Conservation (phyloP, 2,888 invertebrate species). For the Erebia palarica region DNA sequence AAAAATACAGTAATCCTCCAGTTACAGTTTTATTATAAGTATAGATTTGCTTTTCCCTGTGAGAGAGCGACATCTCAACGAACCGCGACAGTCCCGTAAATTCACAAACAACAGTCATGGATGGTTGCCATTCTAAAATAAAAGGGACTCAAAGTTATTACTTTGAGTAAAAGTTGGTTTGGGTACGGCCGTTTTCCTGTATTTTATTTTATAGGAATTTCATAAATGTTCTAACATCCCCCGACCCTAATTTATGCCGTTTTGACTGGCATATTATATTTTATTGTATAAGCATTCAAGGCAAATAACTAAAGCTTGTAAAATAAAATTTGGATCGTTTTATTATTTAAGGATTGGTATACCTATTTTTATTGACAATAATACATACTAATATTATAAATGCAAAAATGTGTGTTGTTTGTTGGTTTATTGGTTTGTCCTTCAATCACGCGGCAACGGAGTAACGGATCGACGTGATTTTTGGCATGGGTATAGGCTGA, state of each 20-base stretch:
- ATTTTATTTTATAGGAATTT: slow-evolving; percentile 5
- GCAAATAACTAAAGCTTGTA: no score
- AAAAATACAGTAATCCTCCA: no score
- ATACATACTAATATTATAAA: no score
- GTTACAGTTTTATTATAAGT: neutral
- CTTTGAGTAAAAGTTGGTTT: slow-evolving; percentile 5
- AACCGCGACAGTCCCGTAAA: slow-evolving; percentile 9
- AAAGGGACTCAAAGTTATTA: slow-evolving; percentile 8
- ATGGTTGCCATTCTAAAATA: slow-evolving; percentile 14
- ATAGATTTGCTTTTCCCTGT: neutral
- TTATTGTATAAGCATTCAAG: neutral
- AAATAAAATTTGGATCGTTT: no score
- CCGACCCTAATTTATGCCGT: neutral
- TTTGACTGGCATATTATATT: neutral
- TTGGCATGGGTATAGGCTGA: no score
- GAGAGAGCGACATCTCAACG: neutral
- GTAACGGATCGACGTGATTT: no score
- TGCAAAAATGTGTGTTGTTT: no score
- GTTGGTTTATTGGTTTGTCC: no score
- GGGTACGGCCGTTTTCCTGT: neutral
- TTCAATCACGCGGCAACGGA: no score
- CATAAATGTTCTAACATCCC: slow-evolving; percentile 2
- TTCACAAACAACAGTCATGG: slow-evolving; percentile 17
- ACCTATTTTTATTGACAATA: no score
- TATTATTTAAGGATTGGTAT: no score